Conservation (phyloP, 92 coral and sea anemone species). For the Paragorgia papillata region DNA sequence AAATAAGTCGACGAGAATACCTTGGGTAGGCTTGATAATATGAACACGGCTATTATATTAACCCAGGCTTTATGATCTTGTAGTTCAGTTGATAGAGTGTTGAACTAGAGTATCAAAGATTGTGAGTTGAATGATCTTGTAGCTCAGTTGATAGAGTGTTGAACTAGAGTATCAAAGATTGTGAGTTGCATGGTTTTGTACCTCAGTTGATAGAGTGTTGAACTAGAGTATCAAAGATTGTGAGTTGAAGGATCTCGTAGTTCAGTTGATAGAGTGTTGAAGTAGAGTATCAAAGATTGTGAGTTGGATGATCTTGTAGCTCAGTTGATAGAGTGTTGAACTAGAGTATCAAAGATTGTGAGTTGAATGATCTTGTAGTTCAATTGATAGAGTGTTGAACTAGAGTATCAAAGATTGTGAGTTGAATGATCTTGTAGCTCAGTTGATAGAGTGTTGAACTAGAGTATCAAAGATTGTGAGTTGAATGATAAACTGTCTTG, state of each 20-base stretch:
- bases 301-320: neutral
- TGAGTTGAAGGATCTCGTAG: too few species aligned
- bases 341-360: neutral
- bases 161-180: neutral
- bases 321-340: neutral
- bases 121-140: neutral
- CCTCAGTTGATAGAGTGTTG: neutral
- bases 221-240: neutral
- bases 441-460: too few species aligned
- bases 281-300: neutral
- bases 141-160: neutral
- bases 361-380: too few species aligned
- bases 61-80: slow-evolving; percentile 18
- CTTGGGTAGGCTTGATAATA: neutral
- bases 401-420: too few species aligned
- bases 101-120: neutral
- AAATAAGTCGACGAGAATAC: slow-evolving; percentile 56
- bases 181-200: neutral
- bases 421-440: too few species aligned
- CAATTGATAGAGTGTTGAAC: too few species aligned
- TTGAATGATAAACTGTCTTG: too few species aligned
- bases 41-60: neutral
- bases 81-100: slow-evolving; percentile 44
- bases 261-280: neutral
- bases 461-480: too few species aligned